Conservation (phyloP, 2,113 vertebrate species). For the Marmota flaviventris region DNA sequence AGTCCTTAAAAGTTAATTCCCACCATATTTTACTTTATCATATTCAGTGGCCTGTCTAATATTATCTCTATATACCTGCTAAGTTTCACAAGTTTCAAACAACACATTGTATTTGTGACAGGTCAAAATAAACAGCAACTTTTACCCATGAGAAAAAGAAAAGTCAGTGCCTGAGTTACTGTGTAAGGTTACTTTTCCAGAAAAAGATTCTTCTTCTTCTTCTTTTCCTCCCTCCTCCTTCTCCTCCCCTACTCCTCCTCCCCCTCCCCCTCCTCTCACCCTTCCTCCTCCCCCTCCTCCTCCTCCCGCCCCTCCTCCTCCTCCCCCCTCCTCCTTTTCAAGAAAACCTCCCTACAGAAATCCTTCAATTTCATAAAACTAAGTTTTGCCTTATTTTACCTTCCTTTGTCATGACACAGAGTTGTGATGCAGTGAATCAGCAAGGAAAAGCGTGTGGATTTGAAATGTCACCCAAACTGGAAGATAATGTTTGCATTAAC, state of each 20-base stretch:
- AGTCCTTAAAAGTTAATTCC: constrained; percentile 86
- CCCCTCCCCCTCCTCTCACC: too few species aligned
- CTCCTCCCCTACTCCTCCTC: too few species aligned
- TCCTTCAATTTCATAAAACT: constrained; percentile 51
- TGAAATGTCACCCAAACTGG: neutral
- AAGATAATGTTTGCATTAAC: neutral
- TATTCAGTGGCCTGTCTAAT: constrained; percentile 83
- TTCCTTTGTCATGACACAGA: neutral
- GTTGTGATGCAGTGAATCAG: neutral
- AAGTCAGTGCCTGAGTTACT: constrained; percentile 64
- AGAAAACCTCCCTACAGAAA: constrained; percentile 21
- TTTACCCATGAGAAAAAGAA: constrained; percentile 87
- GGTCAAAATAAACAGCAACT: constrained; percentile 89
- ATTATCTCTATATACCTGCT: constrained; percentile 90
- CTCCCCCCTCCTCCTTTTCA: neutral
- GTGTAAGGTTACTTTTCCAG: constrained; percentile 78
- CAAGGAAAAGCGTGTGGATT: neutral
- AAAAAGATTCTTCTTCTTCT: neutral
- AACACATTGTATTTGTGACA: constrained; percentile 92
- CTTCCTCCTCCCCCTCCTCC: too few species aligned
- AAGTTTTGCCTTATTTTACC: neutral
- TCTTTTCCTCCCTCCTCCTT: too few species aligned
- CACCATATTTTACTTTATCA: constrained; percentile 88
- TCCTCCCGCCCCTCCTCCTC: too few species aligned
- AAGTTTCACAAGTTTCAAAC: constrained; percentile 90